Base-by-base conservation (phyloP, 2,888 invertebrate genomes). In the Phyllotreta cruciferae region DNA sequence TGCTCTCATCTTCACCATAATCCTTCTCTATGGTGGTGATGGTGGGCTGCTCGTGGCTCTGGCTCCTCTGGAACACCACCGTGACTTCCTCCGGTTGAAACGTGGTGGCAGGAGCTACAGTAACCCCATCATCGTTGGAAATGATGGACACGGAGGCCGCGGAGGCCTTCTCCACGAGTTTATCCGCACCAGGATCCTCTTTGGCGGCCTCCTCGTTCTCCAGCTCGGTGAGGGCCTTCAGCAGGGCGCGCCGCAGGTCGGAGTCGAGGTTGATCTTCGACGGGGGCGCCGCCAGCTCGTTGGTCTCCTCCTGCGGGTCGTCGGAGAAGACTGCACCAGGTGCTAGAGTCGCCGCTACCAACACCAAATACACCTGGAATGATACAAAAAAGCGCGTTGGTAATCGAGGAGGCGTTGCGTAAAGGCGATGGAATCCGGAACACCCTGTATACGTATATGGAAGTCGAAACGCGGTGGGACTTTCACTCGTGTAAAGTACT, bases 141-240 rank as follows among this genome's bases (percentile, higher is more conserved):
- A 84, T 78, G 70, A 86, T 83, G 0, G 88, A 86, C 73, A 88
- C 85, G 65, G 87, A 86, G 71, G 87, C 85, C 6, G 85, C 82
- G 0, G 82, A 78, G 7, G 84, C 82, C 68, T 81, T 81, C 64
- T 82, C 79, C 37, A 82, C 75, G 1, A 76, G 74, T 69, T 82
- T 81, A 35, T 79, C 79, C 60, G 24, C 1, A 4, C 79, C 75
- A 72, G 53, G n/a, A 47, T 45, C 14, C 6, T 60, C 39, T 42
- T 70, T 71, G 37, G 67, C 62, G 3, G 83, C 83, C 10, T 86
- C 85, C 67, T 86, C 88, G 67, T 87, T 86, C 80, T 93, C 92
- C 53, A 93, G 81, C 73, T 92, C 91, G 55, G 87, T 88, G 3
- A 93, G 83, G 8, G 92, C 93, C 80, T 88, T 88, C 4, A 93